Conservation (phyloP, 2,888 invertebrate genomes). For the Embidobia sp. region DNA sequence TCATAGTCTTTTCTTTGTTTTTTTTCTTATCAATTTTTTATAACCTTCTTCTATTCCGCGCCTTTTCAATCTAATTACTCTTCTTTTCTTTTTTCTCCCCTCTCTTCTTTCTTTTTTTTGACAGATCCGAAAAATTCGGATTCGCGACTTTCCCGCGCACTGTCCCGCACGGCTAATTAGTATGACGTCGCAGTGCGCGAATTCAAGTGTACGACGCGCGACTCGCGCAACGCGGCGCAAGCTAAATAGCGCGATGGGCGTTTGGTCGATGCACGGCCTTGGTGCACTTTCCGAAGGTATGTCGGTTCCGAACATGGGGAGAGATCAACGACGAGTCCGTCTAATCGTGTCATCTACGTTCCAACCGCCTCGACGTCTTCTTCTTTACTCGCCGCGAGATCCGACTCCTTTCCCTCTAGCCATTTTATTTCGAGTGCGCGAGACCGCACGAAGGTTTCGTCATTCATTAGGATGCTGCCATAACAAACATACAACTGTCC, state of each 20-base stretch:
- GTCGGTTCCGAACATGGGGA: slow-evolving; percentile 78
- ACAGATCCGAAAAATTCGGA: not conserved
- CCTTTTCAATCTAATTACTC: too few species aligned
- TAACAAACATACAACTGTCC: too few species aligned
- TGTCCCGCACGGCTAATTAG: slow-evolving; percentile 55
- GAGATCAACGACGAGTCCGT: slow-evolving; percentile 77
- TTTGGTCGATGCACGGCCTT: slow-evolving; percentile 50
- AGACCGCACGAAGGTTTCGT: too few species aligned
- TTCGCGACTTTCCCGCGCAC: slow-evolving; percentile 53
- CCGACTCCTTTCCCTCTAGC: too few species aligned
- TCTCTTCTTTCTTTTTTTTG: not conserved
- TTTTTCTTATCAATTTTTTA: too few species aligned
- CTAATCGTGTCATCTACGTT: slow-evolving; percentile 78
- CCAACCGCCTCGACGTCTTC: slow-evolving; percentile 63
- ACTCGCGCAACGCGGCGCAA: slow-evolving; percentile 26
- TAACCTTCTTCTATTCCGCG: too few species aligned
- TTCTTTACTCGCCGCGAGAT: slow-evolving; percentile 37
- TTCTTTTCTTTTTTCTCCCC: too few species aligned
- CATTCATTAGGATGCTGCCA: too few species aligned
- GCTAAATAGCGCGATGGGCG: slow-evolving; percentile 21
- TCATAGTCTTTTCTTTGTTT: too few species aligned
- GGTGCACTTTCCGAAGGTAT: slow-evolving; percentile 55
- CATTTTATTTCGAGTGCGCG: slow-evolving; percentile 8
- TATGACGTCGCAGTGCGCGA: slow-evolving; percentile 49
- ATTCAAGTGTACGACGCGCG: slow-evolving; percentile 38